These are phyloP conservation scores for Morone saxatilis DNA, from an alignment of 2,113 vertebrate species.

Conservation along the genomic window DNA sequence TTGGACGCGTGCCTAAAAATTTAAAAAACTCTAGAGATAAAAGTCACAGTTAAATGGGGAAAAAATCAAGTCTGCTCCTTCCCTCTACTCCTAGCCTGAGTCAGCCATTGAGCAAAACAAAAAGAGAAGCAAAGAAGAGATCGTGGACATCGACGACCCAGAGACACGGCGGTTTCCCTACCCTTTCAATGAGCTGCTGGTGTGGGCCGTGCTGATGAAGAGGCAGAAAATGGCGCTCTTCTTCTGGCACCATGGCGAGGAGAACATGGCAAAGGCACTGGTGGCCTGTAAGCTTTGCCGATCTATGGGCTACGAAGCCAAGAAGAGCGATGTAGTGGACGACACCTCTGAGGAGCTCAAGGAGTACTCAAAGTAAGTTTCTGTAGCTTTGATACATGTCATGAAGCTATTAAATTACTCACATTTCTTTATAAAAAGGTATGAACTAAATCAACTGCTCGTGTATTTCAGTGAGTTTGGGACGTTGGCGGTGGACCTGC, in stretches of 20 bases:
- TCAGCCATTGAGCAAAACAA: constrained; percentile 89
- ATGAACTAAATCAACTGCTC: background rate
- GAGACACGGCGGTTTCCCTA: constrained; percentile 96
- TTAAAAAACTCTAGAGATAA: no score
- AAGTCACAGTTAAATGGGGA: background rate
- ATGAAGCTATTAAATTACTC: background rate
- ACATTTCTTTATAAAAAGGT: background rate
- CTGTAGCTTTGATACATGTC: background rate
- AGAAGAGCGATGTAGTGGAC: constrained; percentile 98
- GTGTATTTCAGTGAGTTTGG: constrained; percentile 92
- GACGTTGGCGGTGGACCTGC: constrained; percentile 93
- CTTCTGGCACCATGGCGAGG: constrained; percentile 99
- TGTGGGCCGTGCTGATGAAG: constrained; percentile 99
- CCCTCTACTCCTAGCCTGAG: constrained; percentile 73
- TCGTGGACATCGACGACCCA: constrained; percentile 98
- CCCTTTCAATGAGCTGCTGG: constrained; percentile 96
- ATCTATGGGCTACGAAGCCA: constrained; percentile 97
- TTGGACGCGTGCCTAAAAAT: no score
- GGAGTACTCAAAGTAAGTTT: constrained; percentile 92
- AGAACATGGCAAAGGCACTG: constrained; percentile 98
- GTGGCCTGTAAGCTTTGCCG: constrained; percentile 97
- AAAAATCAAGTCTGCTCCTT: background rate
- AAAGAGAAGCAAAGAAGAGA: constrained; percentile 97
- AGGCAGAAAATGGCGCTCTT: constrained; percentile 98
- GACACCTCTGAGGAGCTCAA: constrained; percentile 97